Percentiles rank a stretch among this genome's conserved stretches.
Evolutionary conservation across 2,797 vertebrate genomes (phyloP).

Genomic region (Sarcoramphus papa): DNA sequence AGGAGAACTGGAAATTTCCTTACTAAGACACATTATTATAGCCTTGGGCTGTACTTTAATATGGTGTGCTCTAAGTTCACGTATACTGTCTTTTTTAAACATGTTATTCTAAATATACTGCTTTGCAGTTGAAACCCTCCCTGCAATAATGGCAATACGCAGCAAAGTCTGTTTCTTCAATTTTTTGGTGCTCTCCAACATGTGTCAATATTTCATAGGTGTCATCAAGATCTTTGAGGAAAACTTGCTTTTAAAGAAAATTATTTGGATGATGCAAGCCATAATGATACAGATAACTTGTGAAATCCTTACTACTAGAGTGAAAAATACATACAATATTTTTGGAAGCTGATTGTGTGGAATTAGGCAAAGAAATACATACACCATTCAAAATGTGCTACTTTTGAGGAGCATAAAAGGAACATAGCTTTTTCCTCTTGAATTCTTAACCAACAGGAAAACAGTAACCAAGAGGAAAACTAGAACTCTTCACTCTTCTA

Average conservation of each 20-base stretch:
- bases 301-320: neutral
- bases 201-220: neutral
- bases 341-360: neutral
- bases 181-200: neutral
- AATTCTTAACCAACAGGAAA: neutral
- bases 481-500: neutral
- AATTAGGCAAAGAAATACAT: neutral
- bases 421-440: neutral
- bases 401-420: neutral
- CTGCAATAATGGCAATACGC: neutral
- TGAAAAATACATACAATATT: neutral
- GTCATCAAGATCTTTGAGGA: neutral
- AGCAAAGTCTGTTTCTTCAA: neutral
- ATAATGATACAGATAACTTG: neutral
- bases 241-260: neutral
- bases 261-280: neutral
- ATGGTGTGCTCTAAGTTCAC: neutral
- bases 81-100: neutral
- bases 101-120: neutral
- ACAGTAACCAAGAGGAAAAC: neutral
- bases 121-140: neutral
- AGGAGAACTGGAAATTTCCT: slow-evolving; percentile 42
- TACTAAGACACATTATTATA: neutral
- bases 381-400: neutral
- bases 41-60: neutral